phyloP scores from a whole-genome alignment of 1,140 invertebrate species.

The Cherax destructor region DNA sequence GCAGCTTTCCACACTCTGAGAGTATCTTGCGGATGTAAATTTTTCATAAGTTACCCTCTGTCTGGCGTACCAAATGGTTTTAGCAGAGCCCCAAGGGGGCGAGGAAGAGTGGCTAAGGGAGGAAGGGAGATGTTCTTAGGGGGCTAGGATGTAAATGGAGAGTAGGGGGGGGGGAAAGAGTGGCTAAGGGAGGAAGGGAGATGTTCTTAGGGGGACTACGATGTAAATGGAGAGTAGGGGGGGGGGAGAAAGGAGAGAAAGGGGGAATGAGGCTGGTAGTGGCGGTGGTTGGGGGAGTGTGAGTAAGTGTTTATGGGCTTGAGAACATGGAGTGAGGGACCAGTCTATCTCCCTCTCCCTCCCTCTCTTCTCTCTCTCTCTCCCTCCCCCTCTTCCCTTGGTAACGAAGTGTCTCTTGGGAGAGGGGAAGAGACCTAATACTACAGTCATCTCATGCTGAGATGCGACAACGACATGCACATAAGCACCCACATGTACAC shows the following conservation, averaged over 20 bases:
- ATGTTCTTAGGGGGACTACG: no score
- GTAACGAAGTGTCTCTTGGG: no score
- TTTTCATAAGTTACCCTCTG: not conserved
- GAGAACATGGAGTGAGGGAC: no score
- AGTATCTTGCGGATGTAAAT: not conserved
- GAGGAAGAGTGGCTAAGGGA: not conserved
- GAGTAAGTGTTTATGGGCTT: no score
- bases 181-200: not conserved
- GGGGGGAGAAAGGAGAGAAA: not conserved
- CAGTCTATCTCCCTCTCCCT: no score
- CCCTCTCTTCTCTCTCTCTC: not conserved
- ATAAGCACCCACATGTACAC: no score
- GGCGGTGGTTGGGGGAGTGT: no score
- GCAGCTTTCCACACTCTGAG: not conserved
- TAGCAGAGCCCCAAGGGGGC: not conserved
- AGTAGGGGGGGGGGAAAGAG: not conserved
- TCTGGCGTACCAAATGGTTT: not conserved
- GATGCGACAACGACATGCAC: no score
- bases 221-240: no score
- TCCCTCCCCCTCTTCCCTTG: not conserved
- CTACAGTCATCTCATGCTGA: no score
- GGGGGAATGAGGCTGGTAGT: not conserved
- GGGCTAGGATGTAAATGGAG: not conserved
- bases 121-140: not conserved
- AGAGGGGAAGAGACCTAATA: not conserved